A percentile compares a stretch with the other conserved stretches of the same genome.
These are phyloP conservation scores for Anthonomus grandis DNA, from an alignment of 1,140 invertebrate species.

Conservation along the genomic window DNA sequence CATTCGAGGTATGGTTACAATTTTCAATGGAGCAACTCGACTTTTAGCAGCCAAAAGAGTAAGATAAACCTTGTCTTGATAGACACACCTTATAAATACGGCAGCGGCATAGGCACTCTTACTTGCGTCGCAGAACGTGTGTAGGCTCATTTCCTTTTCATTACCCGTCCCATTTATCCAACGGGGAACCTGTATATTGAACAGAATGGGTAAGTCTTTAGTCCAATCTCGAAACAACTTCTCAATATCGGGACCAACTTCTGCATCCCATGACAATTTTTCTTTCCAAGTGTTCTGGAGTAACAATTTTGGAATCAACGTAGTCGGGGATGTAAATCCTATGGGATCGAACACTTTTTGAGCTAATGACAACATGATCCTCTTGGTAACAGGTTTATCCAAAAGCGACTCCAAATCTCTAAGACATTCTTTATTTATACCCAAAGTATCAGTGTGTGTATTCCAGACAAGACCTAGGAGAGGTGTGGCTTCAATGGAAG, in stretches of 20 bases:
- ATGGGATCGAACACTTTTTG: constrained; percentile 9
- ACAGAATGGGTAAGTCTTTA: constrained; percentile 7
- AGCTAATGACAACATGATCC: constrained; percentile 9
- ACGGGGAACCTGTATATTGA: constrained; percentile 13
- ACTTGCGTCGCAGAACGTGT: background rate
- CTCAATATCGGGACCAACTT: constrained; percentile 15
- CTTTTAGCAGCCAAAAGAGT: too few relatives aligned
- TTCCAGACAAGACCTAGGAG: constrained; percentile 4
- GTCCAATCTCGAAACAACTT: constrained; percentile 14
- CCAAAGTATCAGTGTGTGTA: background rate
- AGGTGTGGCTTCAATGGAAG: background rate
- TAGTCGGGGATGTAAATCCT: constrained; percentile 4
- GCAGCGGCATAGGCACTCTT: background rate
- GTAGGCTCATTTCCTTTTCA: too few relatives aligned
- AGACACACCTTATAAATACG: too few relatives aligned
- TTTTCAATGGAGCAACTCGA: too few relatives aligned
- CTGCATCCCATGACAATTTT: constrained; percentile 12
- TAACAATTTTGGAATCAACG: constrained; percentile 19
- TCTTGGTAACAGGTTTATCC: constrained; percentile 1
- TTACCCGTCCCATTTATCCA: background rate
- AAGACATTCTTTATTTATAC: background rate
- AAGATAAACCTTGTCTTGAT: too few relatives aligned
- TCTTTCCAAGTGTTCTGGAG: constrained; percentile 10
- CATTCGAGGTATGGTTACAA: too few relatives aligned
- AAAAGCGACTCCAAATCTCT: background rate